These are phyloP conservation scores for Platysteira castanea DNA, from an alignment of 2,113 vertebrate species.

Conservation along the genomic window DNA sequence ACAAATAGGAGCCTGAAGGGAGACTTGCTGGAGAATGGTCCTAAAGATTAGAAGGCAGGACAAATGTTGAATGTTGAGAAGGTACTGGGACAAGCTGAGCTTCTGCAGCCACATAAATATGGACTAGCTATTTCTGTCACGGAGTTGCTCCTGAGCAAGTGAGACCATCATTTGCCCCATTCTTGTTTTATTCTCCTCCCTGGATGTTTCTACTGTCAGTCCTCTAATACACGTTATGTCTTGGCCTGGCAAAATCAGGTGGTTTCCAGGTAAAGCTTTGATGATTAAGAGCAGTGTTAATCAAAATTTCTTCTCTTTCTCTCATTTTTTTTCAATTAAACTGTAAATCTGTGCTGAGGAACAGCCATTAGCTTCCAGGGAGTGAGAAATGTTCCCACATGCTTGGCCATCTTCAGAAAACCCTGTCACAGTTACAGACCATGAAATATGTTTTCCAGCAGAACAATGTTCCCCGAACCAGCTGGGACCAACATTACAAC, in stretches of 20 bases:
- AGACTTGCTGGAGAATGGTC: background rate
- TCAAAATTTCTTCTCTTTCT: background rate
- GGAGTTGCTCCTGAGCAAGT: background rate
- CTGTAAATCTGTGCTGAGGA: conserved; percentile 2
- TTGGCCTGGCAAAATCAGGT: background rate
- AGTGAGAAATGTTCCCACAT: conserved; percentile 14
- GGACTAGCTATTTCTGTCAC: background rate
- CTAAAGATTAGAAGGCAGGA: background rate
- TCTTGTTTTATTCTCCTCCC: background rate
- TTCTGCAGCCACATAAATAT: background rate
- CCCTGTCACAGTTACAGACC: background rate
- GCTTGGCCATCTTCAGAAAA: background rate
- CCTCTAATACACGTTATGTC: background rate
- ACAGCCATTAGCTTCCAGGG: conserved; percentile 19
- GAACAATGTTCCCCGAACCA: conserved; percentile 2
- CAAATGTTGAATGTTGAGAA: background rate
- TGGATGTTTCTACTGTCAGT: background rate
- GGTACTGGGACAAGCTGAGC: background rate
- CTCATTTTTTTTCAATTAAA: background rate
- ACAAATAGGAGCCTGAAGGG: background rate
- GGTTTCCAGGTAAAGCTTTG: background rate
- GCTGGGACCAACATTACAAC: background rate
- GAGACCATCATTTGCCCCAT: background rate
- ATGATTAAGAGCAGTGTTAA: background rate
- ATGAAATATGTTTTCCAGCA: conserved; percentile 27